These are phyloP conservation scores for Astur gentilis DNA, from an alignment of 2,113 vertebrate species.

Conservation along the genomic window DNA sequence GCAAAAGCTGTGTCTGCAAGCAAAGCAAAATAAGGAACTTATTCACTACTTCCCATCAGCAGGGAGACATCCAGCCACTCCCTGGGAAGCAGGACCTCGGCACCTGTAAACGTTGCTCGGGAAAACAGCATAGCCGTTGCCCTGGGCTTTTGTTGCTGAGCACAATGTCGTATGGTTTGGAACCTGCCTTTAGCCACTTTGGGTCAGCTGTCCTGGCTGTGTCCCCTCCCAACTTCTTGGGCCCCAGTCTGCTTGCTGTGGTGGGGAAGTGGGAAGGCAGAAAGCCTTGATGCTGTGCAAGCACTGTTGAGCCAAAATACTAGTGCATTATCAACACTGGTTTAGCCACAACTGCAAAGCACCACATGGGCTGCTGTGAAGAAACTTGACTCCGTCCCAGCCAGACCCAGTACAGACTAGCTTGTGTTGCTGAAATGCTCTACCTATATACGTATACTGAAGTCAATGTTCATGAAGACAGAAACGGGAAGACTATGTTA, in stretches of 20 bases:
- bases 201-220: not conserved
- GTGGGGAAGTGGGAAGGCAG: not conserved
- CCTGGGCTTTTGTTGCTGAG: not conserved
- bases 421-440: not conserved
- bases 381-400: not conserved
- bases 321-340: not conserved
- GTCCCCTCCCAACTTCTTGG: not conserved
- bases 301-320: not conserved
- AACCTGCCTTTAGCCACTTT: not conserved
- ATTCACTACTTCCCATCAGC: not conserved
- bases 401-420: not conserved
- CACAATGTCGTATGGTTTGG: not conserved
- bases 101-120: not conserved
- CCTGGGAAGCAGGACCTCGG: not conserved
- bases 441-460: not conserved
- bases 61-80: not conserved
- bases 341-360: not conserved
- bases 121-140: not conserved
- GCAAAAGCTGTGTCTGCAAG: not conserved
- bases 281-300: not conserved
- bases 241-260: not conserved
- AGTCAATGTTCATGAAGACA: not conserved
- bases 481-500: not conserved
- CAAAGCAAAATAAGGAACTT: not conserved
- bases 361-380: not conserved